Percentiles rank a stretch among this genome's conserved stretches.
These are phyloP conservation scores for Conomelus anceps DNA, from an alignment of 2,888 invertebrate genomes.

Conservation along the genomic window DNA sequence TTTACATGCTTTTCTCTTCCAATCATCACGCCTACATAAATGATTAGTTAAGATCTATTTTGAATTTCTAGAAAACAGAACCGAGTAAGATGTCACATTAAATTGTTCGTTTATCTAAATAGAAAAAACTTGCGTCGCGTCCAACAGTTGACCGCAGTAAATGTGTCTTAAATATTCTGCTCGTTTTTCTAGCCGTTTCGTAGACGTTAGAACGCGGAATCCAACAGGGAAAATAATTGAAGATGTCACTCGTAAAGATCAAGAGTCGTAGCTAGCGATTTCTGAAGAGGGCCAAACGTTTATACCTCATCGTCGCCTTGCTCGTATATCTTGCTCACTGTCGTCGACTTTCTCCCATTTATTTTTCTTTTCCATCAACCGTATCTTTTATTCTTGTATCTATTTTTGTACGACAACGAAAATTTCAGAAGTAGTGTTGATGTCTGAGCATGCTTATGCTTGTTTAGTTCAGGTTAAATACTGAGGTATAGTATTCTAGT, in stretches of 20 bases:
- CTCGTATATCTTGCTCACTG: neutral
- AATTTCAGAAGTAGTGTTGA: neutral
- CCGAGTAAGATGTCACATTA: neutral
- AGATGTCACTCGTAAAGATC: neutral
- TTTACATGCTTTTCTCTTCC: neutral
- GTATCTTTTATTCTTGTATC: neutral
- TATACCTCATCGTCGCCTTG: neutral
- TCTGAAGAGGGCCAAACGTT: neutral
- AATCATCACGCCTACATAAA: neutral
- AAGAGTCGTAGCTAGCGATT: neutral
- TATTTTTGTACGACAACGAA: neutral
- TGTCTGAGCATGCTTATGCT: neutral
- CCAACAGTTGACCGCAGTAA: neutral
- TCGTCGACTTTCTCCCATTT: neutral
- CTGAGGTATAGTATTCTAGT: neutral
- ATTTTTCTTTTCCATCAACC: neutral
- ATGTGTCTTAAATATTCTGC: neutral
- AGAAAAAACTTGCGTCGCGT: neutral
- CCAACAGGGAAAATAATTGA: neutral
- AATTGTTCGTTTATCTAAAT: neutral
- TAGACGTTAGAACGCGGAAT: neutral
- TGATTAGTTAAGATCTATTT: neutral
- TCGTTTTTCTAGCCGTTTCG: neutral
- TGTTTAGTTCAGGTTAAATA: neutral
- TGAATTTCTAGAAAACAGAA: neutral